Evolutionary conservation across 1,140 invertebrate genomes (phyloP), one percentile per base, ranked within the genome.

Genomic region (Drosophila navojoa): DNA sequence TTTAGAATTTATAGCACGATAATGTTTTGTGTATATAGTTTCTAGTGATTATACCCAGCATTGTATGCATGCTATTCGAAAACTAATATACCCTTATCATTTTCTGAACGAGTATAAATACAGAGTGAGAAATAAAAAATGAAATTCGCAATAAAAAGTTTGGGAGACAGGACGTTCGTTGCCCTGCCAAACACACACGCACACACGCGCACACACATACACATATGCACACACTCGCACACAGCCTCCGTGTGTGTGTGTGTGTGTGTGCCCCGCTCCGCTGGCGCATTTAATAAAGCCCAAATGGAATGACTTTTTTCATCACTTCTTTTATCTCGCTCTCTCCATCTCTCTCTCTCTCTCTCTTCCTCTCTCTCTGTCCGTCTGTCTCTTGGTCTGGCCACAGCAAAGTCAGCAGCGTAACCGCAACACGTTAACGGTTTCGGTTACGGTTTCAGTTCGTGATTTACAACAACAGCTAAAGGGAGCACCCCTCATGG

Each of bases 391-490:
- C 19, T 40, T 35, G 58, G 62, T 22, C 50, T 54, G 70, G 64
- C 57, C 71, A 58, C 53, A 77, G 68, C 72, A 80, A 81, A 90
- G 80, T 90, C 87, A 87, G 69, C 45, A 89, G 64, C 89, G 84
- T 90, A 90, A 90, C 89, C 89, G 89, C 89, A 90, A 89, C 75
- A 91, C 89, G 89, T 90, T 90, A 91, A 90, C 80, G 82, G 84
- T 89, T 82, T 82, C 79, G 78, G 78, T 81, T 86, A 86, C 79
- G 84, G 84, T 90, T 89, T 89, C 79, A 84, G 77, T 90, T 55
- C 73, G 82, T 87, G 82, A 87, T 87, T 87, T 87, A 82, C 84
- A 89, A 87, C 84, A 87, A 81, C 75, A 71, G 74, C 13, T 38
- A 10, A 38, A 38, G 22, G 32, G 29, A 59, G 25, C 38, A 54